A percentile compares a stretch with the other conserved stretches of the same genome.
These are phyloP conservation scores for Zaprionus kolodkinae DNA, from an alignment of 1,140 invertebrate species.

Conservation along the genomic window DNA sequence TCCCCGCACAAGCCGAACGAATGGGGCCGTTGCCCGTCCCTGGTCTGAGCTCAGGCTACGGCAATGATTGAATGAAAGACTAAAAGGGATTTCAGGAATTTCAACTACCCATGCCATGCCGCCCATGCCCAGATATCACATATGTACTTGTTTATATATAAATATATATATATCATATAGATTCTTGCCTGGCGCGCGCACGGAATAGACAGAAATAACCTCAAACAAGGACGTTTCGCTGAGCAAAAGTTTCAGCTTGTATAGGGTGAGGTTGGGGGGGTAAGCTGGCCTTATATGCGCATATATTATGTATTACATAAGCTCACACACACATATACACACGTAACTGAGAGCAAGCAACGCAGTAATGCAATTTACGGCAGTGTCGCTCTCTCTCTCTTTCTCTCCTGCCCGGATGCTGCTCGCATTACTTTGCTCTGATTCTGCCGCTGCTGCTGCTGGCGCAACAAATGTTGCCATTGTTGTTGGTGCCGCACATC, in stretches of 20 bases:
- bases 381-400: background rate
- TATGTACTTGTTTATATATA: background rate
- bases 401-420: conserved; percentile 21
- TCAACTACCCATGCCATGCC: conserved; percentile 17
- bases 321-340: background rate
- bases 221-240: conserved; percentile 79
- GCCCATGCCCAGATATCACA: background rate
- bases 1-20: background rate
- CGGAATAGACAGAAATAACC: conserved; percentile 73
- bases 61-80: conserved; percentile 79
- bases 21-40: conserved; percentile 25
- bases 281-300: background rate
- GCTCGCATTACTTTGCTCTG: conserved; percentile 47
- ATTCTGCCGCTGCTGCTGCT: conserved; percentile 31
- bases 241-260: conserved; percentile 46
- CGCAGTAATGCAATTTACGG: conserved; percentile 80
- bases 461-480: conserved; percentile 65
- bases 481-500: conserved; percentile 19
- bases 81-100: conserved; percentile 75
- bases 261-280: background rate
- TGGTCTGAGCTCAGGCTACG: conserved; percentile 11
- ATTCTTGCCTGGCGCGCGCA: conserved; percentile 1
- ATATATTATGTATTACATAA: conserved; percentile 68
- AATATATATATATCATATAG: conserved; percentile 2
- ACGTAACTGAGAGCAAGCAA: conserved; percentile 14